Conservation (phyloP, 2,113 vertebrate species). For the Ciconia maguari region DNA sequence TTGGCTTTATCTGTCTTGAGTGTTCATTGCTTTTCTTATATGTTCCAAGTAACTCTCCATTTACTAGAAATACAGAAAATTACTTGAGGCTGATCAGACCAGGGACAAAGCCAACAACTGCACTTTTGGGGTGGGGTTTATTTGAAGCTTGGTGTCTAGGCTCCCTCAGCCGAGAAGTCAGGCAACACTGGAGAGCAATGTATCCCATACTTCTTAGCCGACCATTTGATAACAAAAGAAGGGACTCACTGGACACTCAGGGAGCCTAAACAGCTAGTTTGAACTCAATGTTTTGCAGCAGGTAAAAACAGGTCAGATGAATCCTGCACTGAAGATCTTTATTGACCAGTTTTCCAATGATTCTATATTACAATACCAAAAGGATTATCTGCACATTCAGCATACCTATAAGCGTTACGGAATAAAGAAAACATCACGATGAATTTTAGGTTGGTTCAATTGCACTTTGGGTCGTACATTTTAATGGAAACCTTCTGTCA, state of each 20-base stretch:
- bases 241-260: background rate
- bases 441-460: background rate
- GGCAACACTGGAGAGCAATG: background rate
- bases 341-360: background rate
- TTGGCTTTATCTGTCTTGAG: background rate
- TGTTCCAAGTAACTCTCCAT: background rate
- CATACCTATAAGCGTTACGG: rapidly evolving
- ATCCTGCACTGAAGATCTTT: background rate
- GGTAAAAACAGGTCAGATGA: background rate
- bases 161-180: background rate
- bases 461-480: background rate
- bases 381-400: background rate
- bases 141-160: background rate
- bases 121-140: background rate
- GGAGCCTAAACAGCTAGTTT: background rate
- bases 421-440: background rate
- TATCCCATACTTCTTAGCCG: background rate
- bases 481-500: background rate
- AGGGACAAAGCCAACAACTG: background rate
- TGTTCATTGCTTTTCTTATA: background rate
- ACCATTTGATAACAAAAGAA: background rate
- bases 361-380: background rate
- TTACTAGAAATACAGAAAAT: background rate
- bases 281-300: background rate
- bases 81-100: background rate